phyloP scores from a whole-genome alignment of 2,888 invertebrate species.

The Phymatocera aterrima region DNA sequence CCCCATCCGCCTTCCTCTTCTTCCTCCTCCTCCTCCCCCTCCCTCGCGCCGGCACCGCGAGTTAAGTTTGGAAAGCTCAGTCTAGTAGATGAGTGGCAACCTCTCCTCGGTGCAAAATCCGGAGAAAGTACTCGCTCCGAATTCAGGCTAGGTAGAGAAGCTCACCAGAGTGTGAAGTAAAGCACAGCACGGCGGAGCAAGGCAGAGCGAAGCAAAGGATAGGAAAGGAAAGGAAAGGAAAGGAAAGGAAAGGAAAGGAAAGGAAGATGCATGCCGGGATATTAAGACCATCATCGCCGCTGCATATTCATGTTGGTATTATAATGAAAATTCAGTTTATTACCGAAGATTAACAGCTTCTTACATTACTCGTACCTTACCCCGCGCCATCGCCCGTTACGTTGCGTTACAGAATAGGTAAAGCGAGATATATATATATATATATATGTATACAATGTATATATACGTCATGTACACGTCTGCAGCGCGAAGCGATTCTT shows the following conservation, averaged over 20 bases:
- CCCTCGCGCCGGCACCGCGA: neutral
- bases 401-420: too few species aligned
- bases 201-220: too few species aligned
- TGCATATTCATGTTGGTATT: constrained; percentile 75
- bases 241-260: too few species aligned
- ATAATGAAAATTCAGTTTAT: constrained; percentile 75
- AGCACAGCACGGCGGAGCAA: too few species aligned
- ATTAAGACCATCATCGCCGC: constrained; percentile 75
- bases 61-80: constrained; percentile 30
- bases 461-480: too few species aligned
- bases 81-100: constrained; percentile 53
- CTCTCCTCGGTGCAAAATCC: constrained; percentile 67
- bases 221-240: too few species aligned
- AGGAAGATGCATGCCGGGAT: constrained; percentile 74
- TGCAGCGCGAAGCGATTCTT: neutral
- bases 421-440: too few species aligned
- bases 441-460: too few species aligned
- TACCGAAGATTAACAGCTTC: constrained; percentile 75
- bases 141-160: constrained; percentile 69
- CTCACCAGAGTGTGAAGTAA: constrained; percentile 73
- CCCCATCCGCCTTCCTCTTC: too few species aligned
- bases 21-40: too few species aligned
- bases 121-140: constrained; percentile 71
- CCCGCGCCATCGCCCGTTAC: too few species aligned
- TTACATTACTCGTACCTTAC: too few species aligned